A percentile compares a stretch with the other conserved stretches of the same genome.
phyloP scores from a whole-genome alignment of 2,888 invertebrate species.

The Drosophila robusta region DNA sequence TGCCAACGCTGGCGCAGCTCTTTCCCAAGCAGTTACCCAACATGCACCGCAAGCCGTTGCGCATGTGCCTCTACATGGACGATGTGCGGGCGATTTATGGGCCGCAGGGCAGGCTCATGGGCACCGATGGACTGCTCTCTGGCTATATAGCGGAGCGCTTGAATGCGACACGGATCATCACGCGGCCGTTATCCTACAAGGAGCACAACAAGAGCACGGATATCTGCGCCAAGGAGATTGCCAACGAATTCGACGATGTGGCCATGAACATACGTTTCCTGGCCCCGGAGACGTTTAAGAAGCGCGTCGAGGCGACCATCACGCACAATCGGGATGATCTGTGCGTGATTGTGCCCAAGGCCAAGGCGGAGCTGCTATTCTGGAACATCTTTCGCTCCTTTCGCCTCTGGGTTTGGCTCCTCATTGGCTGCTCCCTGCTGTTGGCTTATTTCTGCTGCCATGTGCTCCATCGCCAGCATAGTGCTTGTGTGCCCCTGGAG shows the following conservation, averaged over 20 bases:
- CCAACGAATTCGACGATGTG: conserved; percentile 84
- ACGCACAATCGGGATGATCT: conserved; percentile 86
- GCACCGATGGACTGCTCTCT: conserved; percentile 85
- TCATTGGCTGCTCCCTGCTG: conserved; percentile 61
- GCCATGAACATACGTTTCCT: conserved; percentile 87
- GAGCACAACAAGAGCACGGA: conserved; percentile 63
- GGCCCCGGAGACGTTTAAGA: conserved; percentile 85
- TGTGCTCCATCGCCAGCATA: conserved; percentile 33
- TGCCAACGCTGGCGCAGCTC: conserved; percentile 60
- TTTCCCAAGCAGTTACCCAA: conserved; percentile 80
- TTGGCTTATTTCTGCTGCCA: conserved; percentile 67
- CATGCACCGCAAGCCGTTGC: conserved; percentile 79
- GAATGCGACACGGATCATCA: conserved; percentile 85
- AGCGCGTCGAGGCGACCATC: conserved; percentile 86
- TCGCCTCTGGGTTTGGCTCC: conserved; percentile 75
- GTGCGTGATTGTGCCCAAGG: conserved; percentile 87
- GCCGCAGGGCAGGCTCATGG: conserved; percentile 69
- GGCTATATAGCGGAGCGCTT: conserved; percentile 84
- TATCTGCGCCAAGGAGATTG: conserved; percentile 74
- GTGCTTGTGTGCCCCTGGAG: conserved; percentile 46
- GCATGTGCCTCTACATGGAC: conserved; percentile 83
- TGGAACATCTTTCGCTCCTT: conserved; percentile 84
- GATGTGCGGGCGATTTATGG: conserved; percentile 83
- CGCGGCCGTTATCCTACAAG: conserved; percentile 56
- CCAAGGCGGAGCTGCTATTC: conserved; percentile 86